Conservation (phyloP, 1,140 invertebrate species). For the Tenebrio molitor region DNA sequence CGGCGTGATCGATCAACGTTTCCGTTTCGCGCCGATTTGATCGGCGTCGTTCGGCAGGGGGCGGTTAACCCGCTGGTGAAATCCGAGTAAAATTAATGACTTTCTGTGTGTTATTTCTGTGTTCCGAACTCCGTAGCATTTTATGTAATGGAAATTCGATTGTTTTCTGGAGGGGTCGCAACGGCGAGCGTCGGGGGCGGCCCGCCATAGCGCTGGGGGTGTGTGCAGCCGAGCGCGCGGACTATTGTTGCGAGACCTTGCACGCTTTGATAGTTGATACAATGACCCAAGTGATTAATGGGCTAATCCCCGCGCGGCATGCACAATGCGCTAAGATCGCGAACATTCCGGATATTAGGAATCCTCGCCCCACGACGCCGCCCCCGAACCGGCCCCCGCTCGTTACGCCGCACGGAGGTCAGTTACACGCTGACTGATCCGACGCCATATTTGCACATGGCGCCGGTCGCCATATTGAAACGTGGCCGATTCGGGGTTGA, state of each 20-base stretch:
- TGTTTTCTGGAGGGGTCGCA: conserved; percentile 51
- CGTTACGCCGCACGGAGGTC: conserved; percentile 33
- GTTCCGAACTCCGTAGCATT: conserved; percentile 43
- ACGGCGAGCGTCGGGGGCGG: conserved; percentile 15
- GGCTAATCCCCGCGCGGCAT: conserved; percentile 65
- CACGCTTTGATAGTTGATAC: conserved; percentile 68
- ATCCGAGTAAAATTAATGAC: conserved; percentile 43
- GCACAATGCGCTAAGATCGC: conserved; percentile 66
- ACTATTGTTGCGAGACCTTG: conserved; percentile 67
- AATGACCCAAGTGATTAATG: conserved; percentile 67
- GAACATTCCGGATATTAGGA: conserved; percentile 67
- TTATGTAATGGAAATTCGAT: conserved; percentile 49
- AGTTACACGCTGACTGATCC: conserved; percentile 31
- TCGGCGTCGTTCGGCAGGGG: not conserved
- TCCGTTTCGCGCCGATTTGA: not conserved
- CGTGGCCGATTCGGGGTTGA: conserved; percentile 32
- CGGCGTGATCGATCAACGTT: not conserved
- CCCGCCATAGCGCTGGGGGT: conserved; percentile 49
- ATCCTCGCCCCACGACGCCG: conserved; percentile 58
- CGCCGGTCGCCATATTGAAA: too few species aligned
- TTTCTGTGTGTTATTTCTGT: conserved; percentile 36
- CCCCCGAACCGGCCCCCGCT: conserved; percentile 25
- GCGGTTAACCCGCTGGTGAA: conserved; percentile 37
- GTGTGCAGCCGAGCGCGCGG: conserved; percentile 64
- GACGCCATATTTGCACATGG: too few species aligned